Evolutionary conservation across 1,140 invertebrate species (phyloP).

Genomic region (Calosoma granatense): DNA sequence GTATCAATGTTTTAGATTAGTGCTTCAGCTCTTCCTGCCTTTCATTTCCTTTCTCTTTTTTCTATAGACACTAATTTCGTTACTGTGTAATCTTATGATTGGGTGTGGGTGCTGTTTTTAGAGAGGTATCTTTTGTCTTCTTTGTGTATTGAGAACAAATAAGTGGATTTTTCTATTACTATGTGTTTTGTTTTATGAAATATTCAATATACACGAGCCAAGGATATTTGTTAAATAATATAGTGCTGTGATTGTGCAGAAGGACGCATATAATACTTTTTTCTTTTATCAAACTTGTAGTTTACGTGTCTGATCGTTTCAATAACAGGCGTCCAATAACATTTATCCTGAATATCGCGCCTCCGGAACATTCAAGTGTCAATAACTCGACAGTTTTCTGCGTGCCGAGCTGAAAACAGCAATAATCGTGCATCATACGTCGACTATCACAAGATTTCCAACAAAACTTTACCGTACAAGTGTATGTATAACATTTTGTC

Average conservation of each 20-base stretch:
- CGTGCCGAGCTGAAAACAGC: not conserved
- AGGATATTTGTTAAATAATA: too few relatives aligned
- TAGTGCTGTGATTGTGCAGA: too few relatives aligned
- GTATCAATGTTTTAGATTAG: conserved; percentile 1
- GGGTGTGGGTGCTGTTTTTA: not conserved
- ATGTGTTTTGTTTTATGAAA: too few relatives aligned
- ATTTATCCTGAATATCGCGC: too few relatives aligned
- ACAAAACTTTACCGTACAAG: not conserved
- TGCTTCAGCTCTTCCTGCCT: not conserved
- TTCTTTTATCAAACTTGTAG: too few relatives aligned
- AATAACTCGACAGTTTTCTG: not conserved
- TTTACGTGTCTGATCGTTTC: too few relatives aligned
- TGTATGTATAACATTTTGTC: conserved; percentile 7
- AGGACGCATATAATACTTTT: too few relatives aligned
- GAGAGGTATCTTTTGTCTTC: not conserved
- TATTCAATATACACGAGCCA: too few relatives aligned
- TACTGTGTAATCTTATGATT: not conserved
- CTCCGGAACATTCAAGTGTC: not conserved
- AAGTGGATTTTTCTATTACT: not conserved
- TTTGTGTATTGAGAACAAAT: not conserved
- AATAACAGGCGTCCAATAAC: too few relatives aligned
- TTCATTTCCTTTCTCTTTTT: not conserved
- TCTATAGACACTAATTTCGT: not conserved
- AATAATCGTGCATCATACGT: conserved; percentile 1
- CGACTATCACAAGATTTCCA: not conserved